Base-by-base conservation (phyloP, 1,140 invertebrate genomes). In the Drosophila ananassae region DNA sequence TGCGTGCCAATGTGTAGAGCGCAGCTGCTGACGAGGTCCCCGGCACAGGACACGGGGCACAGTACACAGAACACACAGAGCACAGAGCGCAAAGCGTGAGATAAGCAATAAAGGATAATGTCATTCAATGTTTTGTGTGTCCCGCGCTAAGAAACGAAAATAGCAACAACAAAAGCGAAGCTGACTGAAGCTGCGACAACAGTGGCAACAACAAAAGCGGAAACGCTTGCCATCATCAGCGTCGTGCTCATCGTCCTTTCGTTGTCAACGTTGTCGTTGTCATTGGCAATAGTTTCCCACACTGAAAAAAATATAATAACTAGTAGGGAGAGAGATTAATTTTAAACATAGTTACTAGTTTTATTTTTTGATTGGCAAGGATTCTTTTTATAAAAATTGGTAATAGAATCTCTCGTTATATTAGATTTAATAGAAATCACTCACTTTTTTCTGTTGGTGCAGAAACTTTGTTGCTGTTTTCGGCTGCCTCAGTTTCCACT, bases 51-150 rank as follows among this genome's bases (percentile, higher is more conserved):
- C 51, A 51, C 41, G n/a, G 41, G n/a, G 10, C 58, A 21, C 22
- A 48, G 25, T 7, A 55, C 24, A 44, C 9, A 53, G 67, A 30
- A 32, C 30, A 50, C 1, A 41, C 13, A 55, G 46, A 30, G 24
- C 57, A 64, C 57, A 63, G 54, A 79, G 61, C 34, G 73, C 63
- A 67, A 79, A 78, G 82, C 83, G 79, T 87, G 75, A 84, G 84
- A 89, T 89, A 89, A 89, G 84, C 87, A 90, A 87, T 90, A 90
- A 90, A 90, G 87, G 87, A 87, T 90, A 90, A 90, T 90, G 87
- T 87, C 87, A 90, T 90, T 87, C 87, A 85, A 87, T 90, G 79
- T 77, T 87, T 85, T 85, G 82, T 85, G 78, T 82, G 82, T 80
- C 73, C 62, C 68, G 73, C 73, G 71, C 73, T 47, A 73, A 62